Evolutionary conservation across 2,113 vertebrate species (phyloP).

Genomic region (Thymallus thymallus): DNA sequence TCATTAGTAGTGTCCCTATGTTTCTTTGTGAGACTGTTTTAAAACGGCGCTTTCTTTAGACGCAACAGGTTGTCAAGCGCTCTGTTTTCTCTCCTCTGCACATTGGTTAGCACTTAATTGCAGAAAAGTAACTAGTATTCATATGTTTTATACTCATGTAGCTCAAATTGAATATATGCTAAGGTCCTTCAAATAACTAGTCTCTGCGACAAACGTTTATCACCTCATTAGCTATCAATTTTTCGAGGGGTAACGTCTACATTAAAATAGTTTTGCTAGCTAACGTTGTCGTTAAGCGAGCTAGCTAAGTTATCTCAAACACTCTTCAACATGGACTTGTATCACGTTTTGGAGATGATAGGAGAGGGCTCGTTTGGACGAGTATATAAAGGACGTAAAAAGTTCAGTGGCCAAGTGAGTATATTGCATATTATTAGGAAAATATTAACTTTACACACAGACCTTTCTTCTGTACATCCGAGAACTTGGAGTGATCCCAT

Average conservation of each 20-base stretch:
- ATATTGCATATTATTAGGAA: not conserved
- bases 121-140: too few species aligned
- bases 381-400: slow-evolving; percentile 90
- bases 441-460: not conserved
- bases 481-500: too few species aligned
- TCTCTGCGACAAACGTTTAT: not conserved
- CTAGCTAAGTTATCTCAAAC: not conserved
- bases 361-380: slow-evolving; percentile 93
- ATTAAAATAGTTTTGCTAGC: not conserved
- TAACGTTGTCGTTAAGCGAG: not conserved
- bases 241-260: not conserved
- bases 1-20: not conserved
- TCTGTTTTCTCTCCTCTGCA: slow-evolving; percentile 33
- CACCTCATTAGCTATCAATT: slow-evolving; percentile 4
- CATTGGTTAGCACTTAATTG: not conserved
- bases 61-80: slow-evolving; percentile 41
- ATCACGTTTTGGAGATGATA: slow-evolving; percentile 87
- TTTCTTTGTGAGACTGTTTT: slow-evolving; percentile 3
- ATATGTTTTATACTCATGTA: too few species aligned
- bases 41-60: slow-evolving; percentile 14
- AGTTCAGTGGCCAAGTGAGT: slow-evolving; percentile 84
- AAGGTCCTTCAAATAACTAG: not conserved
- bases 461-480: too few species aligned
- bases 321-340: slow-evolving; percentile 77
- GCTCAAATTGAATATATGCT: slow-evolving; percentile 13